phyloP scores from a whole-genome alignment of 2,888 invertebrate genomes.

The Antitype chi region DNA sequence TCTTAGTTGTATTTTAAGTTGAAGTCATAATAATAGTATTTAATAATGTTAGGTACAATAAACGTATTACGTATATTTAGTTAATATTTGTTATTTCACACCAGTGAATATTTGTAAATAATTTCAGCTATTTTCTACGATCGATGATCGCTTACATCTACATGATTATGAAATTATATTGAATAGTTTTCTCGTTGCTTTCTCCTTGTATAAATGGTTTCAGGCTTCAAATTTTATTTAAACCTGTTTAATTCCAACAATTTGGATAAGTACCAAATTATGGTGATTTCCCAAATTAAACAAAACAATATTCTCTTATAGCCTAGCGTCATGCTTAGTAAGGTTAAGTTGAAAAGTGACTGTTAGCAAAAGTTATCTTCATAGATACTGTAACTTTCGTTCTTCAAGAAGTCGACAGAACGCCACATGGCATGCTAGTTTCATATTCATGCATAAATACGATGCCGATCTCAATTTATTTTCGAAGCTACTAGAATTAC shows the following conservation, averaged over 20 bases:
- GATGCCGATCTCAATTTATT: conserved; percentile 89
- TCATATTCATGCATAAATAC: conserved; percentile 75
- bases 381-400: conserved; percentile 43
- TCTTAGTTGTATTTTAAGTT: conserved; percentile 83
- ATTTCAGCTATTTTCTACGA: conserved; percentile 52
- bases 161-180: conserved; percentile 28
- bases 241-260: background rate
- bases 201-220: conserved; percentile 14
- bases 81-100: conserved; percentile 65
- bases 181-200: conserved; percentile 27
- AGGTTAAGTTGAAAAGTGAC: conserved; percentile 27
- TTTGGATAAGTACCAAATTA: conserved; percentile 13
- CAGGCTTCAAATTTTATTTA: background rate
- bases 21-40: conserved; percentile 90
- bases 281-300: conserved; percentile 22
- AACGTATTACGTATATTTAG: conserved; percentile 72
- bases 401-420: conserved; percentile 39
- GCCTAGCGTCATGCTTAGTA: conserved; percentile 1
- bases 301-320: conserved; percentile 13
- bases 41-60: conserved; percentile 86
- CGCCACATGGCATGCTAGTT: conserved; percentile 68
- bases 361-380: conserved; percentile 44
- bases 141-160: conserved; percentile 46
- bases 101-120: conserved; percentile 59
- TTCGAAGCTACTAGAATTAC: conserved; percentile 89